Evolutionary conservation across 1,140 invertebrate species (phyloP), one percentile per base, ranked within the genome.

Genomic region (Leptestheria dahalacensis): DNA sequence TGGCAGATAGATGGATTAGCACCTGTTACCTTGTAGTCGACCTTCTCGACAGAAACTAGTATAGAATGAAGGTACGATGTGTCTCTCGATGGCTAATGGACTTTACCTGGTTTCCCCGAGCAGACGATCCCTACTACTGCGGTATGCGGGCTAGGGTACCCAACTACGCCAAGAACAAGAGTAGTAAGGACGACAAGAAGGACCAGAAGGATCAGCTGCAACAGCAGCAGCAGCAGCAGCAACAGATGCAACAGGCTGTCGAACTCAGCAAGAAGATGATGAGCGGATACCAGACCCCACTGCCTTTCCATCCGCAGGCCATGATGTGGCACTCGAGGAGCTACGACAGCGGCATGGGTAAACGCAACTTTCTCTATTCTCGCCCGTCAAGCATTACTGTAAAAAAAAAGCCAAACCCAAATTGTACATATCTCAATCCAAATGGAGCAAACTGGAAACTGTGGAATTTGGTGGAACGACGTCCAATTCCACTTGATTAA

Each of bases 61-160:
- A n/a, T n/a, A n/a, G n/a, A n/a, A n/a, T n/a, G n/a, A n/a, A n/a
- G n/a, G n/a, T n/a, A n/a, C n/a, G n/a, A n/a, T n/a, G n/a, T n/a
- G n/a, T n/a, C n/a, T n/a, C n/a, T n/a, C n/a, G n/a, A n/a, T n/a
- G n/a, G n/a, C n/a, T n/a, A n/a, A n/a, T n/a, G n/a, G n/a, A n/a
- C n/a, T n/a, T n/a, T n/a, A n/a, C n/a, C n/a, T n/a, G n/a, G n/a
- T n/a, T n/a, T n/a, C n/a, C n/a, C n/a, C n/a, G n/a, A 56, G 28
- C 52, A 46, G 90, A 93, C 72, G 90, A 94, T 72, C 90, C 90
- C 0, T 93, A 93, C 75, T 94, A 94, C 69, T 92, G 88, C 70
- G 91, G 91, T 12, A 75, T 93, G 63, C 77, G 86, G 65, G 91
- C 91, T 25, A 79, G 89, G 59, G 88, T 94, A 50, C 89, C 91